Base-by-base conservation (phyloP, 2,113 vertebrate species). In the Rostratula benghalensis region DNA sequence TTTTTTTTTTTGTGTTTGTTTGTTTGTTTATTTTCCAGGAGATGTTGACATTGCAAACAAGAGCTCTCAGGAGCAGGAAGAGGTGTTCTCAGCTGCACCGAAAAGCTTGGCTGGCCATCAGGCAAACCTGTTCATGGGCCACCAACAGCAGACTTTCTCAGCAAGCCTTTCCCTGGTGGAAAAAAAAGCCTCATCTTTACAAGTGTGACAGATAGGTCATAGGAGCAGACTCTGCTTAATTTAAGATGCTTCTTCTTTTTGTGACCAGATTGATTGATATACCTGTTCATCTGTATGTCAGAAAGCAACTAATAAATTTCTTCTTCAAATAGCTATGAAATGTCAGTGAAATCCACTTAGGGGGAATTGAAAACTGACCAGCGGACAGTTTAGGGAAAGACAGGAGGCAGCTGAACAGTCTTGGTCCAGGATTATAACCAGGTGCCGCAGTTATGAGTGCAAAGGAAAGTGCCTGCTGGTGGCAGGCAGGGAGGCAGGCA, bases 71-170 rank as follows among this genome's bases (percentile, higher is more conserved):
- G 73, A 51, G 20, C 0, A 0, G 33, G 13, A 67, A 77, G 13
- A 77, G 8, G 30, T 73, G 11, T 5, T 37, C 25, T 43, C 0
- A 1, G 41, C 31, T 74, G 11, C 21, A 35, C 28, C 1, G 0
- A 54, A 57, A 79, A 19, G 24, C 54, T 67, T 86, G 57, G 31
- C 39, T 61, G n/a, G 17, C 28, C 18, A 23, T 16, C 56, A 41
- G 56, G 37, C 50, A 69, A 74, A 8, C 21, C 14, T 41, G 15
- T 30, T 61, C 35, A 61, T 0, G 0, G 71, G 11, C 19, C 27
- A n/a, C 18, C 28, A 12, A 10, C 3, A 24, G 17, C 24, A 79
- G 37, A 35, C 2, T 50, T 79, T 69, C 53, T 50, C 27, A 73
- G 46, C 41, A 84, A 46, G 6, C 24, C 33, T 79, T 83, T 79